These are phyloP conservation scores for Mayetiola destructor DNA, from an alignment of 2,888 invertebrate genomes.

Conservation along the genomic window DNA sequence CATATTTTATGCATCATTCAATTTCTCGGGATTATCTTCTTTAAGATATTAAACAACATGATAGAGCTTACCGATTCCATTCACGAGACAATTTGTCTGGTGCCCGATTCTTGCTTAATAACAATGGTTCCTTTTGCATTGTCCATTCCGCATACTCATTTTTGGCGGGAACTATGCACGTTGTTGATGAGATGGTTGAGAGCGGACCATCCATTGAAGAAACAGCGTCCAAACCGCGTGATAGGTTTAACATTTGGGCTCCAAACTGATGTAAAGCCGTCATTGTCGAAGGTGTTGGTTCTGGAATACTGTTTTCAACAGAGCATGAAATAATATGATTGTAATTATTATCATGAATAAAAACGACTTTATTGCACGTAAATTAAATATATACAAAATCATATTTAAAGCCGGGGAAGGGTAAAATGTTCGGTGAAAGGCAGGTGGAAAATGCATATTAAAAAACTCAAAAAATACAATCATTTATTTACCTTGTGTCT, in stretches of 20 bases:
- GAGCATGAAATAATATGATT: constrained; percentile 4
- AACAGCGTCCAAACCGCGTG: constrained; percentile 64
- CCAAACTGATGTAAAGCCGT: constrained; percentile 75
- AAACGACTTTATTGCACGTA: background rate
- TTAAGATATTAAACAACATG: too few species aligned
- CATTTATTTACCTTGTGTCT: constrained; percentile 40
- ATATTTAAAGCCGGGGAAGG: background rate
- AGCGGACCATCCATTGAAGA: constrained; percentile 27
- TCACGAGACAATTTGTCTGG: background rate
- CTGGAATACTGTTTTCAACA: constrained; percentile 38
- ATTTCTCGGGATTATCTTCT: too few species aligned
- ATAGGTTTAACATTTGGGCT: constrained; percentile 72
- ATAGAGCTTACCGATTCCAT: constrained; percentile 10
- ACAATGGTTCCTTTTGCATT: background rate
- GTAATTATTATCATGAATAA: background rate
- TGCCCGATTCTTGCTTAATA: background rate
- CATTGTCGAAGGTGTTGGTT: constrained; percentile 68
- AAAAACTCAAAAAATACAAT: too few species aligned
- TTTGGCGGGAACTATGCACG: background rate
- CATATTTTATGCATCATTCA: too few species aligned
- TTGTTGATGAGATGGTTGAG: background rate
- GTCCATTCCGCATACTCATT: background rate
- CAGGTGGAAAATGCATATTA: too few species aligned
- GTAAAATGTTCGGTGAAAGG: background rate
- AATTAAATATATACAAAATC: background rate